Percentiles rank a stretch among this genome's conserved stretches.
These are phyloP conservation scores for Xestia sexstrigata DNA, from an alignment of 2,888 invertebrate genomes.

Conservation along the genomic window DNA sequence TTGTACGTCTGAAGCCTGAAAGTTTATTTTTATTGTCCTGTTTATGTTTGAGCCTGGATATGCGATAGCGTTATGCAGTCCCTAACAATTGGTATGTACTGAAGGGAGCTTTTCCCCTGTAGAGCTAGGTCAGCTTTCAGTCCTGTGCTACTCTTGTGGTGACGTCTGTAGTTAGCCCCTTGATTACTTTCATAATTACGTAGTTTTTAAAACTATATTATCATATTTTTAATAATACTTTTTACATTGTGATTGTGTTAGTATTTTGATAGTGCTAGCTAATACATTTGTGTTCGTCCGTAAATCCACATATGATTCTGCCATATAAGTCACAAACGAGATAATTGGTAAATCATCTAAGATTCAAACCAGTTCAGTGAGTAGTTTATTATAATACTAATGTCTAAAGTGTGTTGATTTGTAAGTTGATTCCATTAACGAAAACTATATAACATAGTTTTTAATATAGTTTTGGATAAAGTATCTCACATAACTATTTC, in stretches of 20 bases:
- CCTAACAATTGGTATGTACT: constrained; percentile 80
- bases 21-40: constrained; percentile 70
- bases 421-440: background rate
- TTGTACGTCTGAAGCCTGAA: constrained; percentile 65
- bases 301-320: background rate
- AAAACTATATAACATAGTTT: background rate
- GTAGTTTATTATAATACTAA: background rate
- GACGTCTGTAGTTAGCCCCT: constrained; percentile 50
- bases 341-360: constrained; percentile 14
- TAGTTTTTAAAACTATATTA: constrained; percentile 33
- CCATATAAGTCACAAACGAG: background rate
- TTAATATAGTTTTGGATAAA: background rate
- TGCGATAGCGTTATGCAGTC: constrained; percentile 77
- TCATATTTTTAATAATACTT: constrained; percentile 4
- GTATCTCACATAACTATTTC: background rate
- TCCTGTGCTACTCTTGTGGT: constrained; percentile 50
- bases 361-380: background rate
- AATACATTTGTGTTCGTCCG: background rate
- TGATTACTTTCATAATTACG: constrained; percentile 17
- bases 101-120: constrained; percentile 57
- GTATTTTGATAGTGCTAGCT: constrained; percentile 23
- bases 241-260: constrained; percentile 25
- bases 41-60: constrained; percentile 83
- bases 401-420: background rate
- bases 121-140: constrained; percentile 54